Percentiles rank a stretch among this genome's conserved stretches.
These are phyloP conservation scores for Leucophenga varia DNA, from an alignment of 1,140 invertebrate genomes.

Conservation along the genomic window DNA sequence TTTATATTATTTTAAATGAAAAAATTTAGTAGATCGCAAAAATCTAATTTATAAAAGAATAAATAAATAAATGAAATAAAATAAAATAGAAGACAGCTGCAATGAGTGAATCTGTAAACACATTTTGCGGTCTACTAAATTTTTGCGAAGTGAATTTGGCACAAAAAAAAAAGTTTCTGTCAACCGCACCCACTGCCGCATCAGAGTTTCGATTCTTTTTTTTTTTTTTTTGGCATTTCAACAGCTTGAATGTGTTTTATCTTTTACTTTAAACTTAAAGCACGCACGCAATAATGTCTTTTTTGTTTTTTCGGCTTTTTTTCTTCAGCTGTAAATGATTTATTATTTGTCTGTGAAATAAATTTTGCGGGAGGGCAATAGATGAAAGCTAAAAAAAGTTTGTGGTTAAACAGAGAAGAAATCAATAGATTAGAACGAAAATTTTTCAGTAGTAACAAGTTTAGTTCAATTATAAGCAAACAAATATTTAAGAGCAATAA, in stretches of 20 bases:
- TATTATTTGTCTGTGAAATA: no score
- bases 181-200: no score
- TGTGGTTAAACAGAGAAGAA: no score
- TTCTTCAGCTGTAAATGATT: neutral
- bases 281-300: conserved; percentile 29
- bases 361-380: no score
- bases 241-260: neutral
- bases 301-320: neutral
- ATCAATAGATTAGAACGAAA: conserved; percentile 47
- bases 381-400: no score
- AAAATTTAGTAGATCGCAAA: no score
- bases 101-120: conserved; percentile 35
- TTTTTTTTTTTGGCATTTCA: no score
- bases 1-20: no score
- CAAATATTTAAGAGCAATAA: conserved; percentile 19
- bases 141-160: conserved; percentile 11
- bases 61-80: conserved; percentile 34
- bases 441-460: no score
- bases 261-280: conserved; percentile 5
- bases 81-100: conserved; percentile 10
- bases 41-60: no score
- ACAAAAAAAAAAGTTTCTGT: conserved; percentile 7
- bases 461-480: conserved; percentile 27
- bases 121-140: conserved; percentile 37
- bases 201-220: no score